Conservation (phyloP, 2,888 invertebrate species). For the Aradus depressus region DNA sequence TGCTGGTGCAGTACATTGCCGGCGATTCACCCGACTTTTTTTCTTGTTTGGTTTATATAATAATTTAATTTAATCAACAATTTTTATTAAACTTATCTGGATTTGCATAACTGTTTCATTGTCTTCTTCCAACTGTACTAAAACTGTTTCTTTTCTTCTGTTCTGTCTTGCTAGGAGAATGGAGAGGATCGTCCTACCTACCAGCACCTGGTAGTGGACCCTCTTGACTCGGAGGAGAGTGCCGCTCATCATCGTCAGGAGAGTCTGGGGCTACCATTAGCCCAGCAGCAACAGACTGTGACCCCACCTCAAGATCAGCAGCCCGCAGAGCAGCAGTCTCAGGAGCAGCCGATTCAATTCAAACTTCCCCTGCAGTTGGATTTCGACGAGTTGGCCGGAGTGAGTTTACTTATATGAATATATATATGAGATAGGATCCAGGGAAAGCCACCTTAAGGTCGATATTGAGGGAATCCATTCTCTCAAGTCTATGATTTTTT, state of each 20-base stretch:
- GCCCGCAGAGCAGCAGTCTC: constrained; percentile 12
- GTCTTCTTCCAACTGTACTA: not conserved
- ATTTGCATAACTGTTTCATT: too few relatives aligned
- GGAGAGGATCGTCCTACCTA: constrained; percentile 36
- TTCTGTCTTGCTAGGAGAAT: constrained; percentile 37
- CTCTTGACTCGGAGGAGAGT: constrained; percentile 33
- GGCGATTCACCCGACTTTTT: too few relatives aligned
- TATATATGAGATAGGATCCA: not conserved
- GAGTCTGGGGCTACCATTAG: constrained; percentile 32
- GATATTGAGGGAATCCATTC: too few relatives aligned
- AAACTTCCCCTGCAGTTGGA: constrained; percentile 72
- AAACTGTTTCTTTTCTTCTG: not conserved
- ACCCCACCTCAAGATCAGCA: constrained; percentile 10
- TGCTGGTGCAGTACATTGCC: too few relatives aligned
- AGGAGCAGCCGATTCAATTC: constrained; percentile 44
- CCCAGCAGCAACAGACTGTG: constrained; percentile 36
- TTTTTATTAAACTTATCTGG: too few relatives aligned
- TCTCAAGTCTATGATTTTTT: too few relatives aligned
- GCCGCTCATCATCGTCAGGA: constrained; percentile 31
- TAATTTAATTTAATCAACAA: too few relatives aligned
- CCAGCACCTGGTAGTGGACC: constrained; percentile 33
- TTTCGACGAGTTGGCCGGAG: constrained; percentile 70
- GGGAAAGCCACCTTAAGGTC: too few relatives aligned
- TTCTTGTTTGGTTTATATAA: too few relatives aligned
- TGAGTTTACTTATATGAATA: constrained; percentile 39